A percentile compares a stretch with the other conserved stretches of the same genome.
Conservation (phyloP, 2,113 vertebrate genomes). For the Strix aluco region DNA sequence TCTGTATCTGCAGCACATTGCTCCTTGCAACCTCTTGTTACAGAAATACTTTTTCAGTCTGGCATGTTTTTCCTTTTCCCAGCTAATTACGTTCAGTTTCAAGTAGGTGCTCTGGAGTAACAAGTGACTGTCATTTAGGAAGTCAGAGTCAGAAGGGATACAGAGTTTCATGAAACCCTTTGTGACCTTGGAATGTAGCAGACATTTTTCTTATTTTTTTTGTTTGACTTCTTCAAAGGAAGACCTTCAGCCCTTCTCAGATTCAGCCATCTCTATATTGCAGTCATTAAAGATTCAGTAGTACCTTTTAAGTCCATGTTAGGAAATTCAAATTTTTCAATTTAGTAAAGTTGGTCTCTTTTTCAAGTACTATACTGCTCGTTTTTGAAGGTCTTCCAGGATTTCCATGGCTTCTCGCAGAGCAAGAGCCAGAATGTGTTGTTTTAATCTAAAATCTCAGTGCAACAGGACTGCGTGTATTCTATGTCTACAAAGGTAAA, state of each 20-base stretch:
- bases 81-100: background rate
- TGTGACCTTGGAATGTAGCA: conserved; percentile 71
- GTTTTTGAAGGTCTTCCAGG: conserved; percentile 45
- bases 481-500: background rate
- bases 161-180: background rate
- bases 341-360: conserved; percentile 40
- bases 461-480: background rate
- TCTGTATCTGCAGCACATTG: background rate
- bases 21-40: background rate
- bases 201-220: conserved; percentile 6
- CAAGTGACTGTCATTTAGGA: conserved; percentile 39
- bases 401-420: conserved; percentile 34
- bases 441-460: background rate
- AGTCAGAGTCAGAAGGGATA: conserved; percentile 46
- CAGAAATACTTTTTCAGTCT: background rate
- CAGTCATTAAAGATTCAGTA: conserved; percentile 49
- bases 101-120: conserved; percentile 23
- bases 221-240: conserved; percentile 61
- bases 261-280: conserved; percentile 27
- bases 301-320: conserved; percentile 65
- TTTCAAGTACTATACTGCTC: conserved; percentile 2
- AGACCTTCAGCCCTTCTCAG: conserved; percentile 43
- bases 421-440: background rate
- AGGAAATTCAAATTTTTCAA: conserved; percentile 61
- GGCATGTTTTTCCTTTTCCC: background rate